Percentiles rank a stretch among this genome's conserved stretches.
These are phyloP conservation scores for Cryptoblepharus egeriae DNA, from an alignment of 2,797 vertebrate species.

Conservation along the genomic window DNA sequence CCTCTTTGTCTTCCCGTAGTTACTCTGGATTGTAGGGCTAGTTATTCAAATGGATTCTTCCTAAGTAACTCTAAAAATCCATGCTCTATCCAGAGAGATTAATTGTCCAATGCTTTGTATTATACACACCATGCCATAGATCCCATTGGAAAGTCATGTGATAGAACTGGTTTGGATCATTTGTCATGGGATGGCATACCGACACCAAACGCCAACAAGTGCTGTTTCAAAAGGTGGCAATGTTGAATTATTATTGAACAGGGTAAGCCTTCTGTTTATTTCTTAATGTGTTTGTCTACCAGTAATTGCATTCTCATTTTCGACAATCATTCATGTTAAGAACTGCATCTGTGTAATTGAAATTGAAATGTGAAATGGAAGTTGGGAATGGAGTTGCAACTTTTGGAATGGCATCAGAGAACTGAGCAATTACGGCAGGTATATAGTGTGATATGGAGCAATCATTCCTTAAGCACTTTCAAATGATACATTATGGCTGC, in stretches of 20 bases:
- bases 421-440: neutral
- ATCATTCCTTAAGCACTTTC: no score
- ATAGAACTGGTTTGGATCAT: neutral
- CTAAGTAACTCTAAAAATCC: neutral
- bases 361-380: neutral
- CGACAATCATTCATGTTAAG: slow-evolving; percentile 6
- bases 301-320: slow-evolving; percentile 29
- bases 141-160: neutral
- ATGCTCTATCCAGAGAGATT: neutral
- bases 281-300: slow-evolving; percentile 16
- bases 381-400: neutral
- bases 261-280: slow-evolving; percentile 20
- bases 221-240: neutral
- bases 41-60: neutral
- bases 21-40: neutral
- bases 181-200: neutral
- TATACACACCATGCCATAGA: neutral
- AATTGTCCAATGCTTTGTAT: neutral
- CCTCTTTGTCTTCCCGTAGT: no score
- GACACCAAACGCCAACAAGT: neutral
- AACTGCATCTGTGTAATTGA: slow-evolving; percentile 8
- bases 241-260: slow-evolving; percentile 25
- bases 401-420: neutral
- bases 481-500: no score
- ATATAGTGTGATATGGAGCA: neutral